Evolutionary conservation across 1,140 invertebrate species (phyloP).

Genomic region (Laupala kohalensis): DNA sequence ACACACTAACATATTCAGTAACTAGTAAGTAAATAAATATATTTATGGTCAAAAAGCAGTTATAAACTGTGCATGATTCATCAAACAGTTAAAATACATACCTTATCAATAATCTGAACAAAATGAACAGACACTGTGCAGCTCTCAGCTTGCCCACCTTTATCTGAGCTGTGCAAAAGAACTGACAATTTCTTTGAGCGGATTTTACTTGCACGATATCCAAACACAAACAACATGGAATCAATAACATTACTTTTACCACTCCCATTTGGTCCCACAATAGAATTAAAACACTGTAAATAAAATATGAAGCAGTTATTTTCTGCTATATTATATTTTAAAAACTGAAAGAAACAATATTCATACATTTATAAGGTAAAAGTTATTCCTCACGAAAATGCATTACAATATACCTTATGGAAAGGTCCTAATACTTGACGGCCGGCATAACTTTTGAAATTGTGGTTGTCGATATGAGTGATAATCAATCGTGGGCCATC

Average conservation of each 20-base stretch:
- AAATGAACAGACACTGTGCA: constrained; percentile 90
- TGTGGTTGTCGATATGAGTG: constrained; percentile 77
- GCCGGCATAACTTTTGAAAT: constrained; percentile 97
- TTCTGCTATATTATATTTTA: constrained; percentile 8
- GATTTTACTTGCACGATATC: constrained; percentile 89
- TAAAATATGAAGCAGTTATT: no score
- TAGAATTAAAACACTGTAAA: constrained; percentile 83
- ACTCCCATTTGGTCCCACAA: constrained; percentile 98
- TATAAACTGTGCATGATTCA: no score
- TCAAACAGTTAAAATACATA: constrained; percentile 17
- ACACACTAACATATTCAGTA: constrained; percentile 2
- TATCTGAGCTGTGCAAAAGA: constrained; percentile 87
- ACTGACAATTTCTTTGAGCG: constrained; percentile 90
- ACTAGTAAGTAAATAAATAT: constrained; percentile 20
- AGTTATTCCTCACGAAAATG: background rate
- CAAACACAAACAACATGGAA: constrained; percentile 98
- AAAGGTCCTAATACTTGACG: constrained; percentile 66
- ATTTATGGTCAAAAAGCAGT: no score
- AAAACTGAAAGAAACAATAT: background rate
- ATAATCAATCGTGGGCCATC: constrained; percentile 76
- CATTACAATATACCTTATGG: constrained; percentile 53
- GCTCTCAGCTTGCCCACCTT: constrained; percentile 57
- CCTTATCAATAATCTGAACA: constrained; percentile 71
- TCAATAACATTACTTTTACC: constrained; percentile 99
- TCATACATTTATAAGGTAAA: background rate